A percentile compares a stretch with the other conserved stretches of the same genome.
Evolutionary conservation across 2,797 vertebrate genomes (phyloP).

Genomic region (Gymnoscopelus braueri): DNA sequence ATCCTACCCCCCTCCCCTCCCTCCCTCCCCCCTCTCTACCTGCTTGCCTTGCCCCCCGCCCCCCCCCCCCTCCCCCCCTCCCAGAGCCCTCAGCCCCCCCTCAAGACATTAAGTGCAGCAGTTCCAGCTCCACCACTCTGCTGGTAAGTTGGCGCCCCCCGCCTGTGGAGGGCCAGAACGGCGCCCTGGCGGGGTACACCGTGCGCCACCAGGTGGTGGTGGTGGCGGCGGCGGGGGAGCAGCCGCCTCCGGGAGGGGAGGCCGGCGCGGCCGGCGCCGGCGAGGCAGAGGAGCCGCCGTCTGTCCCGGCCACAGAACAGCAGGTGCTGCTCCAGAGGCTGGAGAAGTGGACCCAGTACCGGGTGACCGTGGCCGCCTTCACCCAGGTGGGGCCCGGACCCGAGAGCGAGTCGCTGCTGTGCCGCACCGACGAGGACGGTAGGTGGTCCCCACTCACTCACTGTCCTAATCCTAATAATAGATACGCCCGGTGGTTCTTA

Average conservation of each 20-base stretch:
- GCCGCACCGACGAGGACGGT: constrained; percentile 98
- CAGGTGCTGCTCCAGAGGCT: constrained; percentile 90
- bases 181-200: constrained; percentile 92
- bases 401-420: constrained; percentile 89
- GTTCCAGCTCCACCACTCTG: constrained; percentile 95
- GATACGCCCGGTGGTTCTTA: too few relatives aligned
- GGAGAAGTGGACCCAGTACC: constrained; percentile 98
- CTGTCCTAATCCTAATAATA: neutral
- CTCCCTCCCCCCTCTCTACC: constrained; percentile 66
- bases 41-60: constrained; percentile 64
- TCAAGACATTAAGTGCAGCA: constrained; percentile 97
- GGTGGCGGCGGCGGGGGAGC: constrained; percentile 83
- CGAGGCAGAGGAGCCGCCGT: constrained; percentile 85
- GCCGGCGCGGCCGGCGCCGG: constrained; percentile 53
- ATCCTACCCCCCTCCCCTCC: constrained; percentile 46
- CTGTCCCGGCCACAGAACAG: constrained; percentile 83
- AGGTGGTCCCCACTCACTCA: constrained; percentile 36
- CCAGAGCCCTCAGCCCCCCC: constrained; percentile 98
- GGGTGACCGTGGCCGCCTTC: constrained; percentile 88
- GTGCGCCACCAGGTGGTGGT: constrained; percentile 91
- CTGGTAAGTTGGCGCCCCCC: constrained; percentile 99
- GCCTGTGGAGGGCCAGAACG: constrained; percentile 92
- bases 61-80: constrained; percentile 79
- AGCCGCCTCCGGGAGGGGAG: constrained; percentile 76
- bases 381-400: constrained; percentile 92